Evolutionary conservation across 1,140 invertebrate genomes (phyloP).

Genomic region (Neodiprion virginianus): DNA sequence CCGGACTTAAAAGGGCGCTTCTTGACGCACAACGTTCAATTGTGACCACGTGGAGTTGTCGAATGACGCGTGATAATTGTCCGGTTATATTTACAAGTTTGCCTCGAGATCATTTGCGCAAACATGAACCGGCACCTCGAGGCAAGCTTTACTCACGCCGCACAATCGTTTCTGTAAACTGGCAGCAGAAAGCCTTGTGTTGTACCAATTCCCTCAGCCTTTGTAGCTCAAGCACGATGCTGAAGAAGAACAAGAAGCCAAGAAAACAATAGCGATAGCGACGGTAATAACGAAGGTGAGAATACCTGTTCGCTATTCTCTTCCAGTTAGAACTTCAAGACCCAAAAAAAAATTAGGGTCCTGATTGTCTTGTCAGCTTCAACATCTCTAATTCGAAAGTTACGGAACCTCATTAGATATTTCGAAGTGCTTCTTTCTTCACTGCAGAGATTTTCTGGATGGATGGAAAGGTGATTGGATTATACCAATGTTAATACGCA

Average conservation of each 20-base stretch:
- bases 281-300: neutral
- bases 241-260: neutral
- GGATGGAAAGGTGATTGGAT: too few relatives aligned
- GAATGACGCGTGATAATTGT: conserved; percentile 8
- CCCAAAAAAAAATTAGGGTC: too few relatives aligned
- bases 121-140: neutral
- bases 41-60: neutral
- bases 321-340: too few relatives aligned
- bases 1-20: neutral
- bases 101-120: conserved; percentile 11
- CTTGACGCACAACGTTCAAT: neutral
- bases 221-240: neutral
- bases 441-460: too few relatives aligned
- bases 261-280: neutral
- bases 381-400: too few relatives aligned
- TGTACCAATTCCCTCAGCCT: too few relatives aligned
- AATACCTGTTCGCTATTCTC: too few relatives aligned
- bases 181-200: too few relatives aligned
- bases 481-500: too few relatives aligned
- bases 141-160: neutral
- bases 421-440: too few relatives aligned
- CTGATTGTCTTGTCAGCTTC: too few relatives aligned
- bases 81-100: conserved; percentile 10
- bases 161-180: neutral
- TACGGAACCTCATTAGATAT: too few relatives aligned